Percentiles rank a stretch among this genome's conserved stretches.
phyloP scores from a whole-genome alignment of 2,113 vertebrate genomes.

The Pelecanus crispus region DNA sequence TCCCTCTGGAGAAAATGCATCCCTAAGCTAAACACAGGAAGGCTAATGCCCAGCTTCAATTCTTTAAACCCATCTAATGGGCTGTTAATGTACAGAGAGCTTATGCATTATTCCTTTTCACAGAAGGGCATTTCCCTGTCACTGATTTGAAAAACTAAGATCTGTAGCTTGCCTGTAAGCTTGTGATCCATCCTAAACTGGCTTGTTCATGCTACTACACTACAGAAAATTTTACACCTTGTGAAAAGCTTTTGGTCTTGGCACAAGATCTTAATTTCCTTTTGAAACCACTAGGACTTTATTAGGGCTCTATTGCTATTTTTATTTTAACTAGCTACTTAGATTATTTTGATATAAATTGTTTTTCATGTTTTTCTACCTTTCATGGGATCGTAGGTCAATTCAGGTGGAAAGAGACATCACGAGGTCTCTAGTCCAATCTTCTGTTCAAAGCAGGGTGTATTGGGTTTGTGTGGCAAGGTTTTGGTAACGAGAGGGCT shows the following conservation, averaged over 20 bases:
- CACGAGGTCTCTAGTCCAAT: neutral
- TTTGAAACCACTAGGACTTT: neutral
- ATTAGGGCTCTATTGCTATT: neutral
- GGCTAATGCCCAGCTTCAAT: neutral
- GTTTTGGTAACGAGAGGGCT: no score
- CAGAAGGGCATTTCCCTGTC: neutral
- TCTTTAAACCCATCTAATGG: neutral
- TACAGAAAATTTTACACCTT: neutral
- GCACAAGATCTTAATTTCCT: neutral
- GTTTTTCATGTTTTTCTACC: neutral
- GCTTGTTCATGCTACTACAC: neutral
- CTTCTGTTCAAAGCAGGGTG: neutral
- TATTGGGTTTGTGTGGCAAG: no score
- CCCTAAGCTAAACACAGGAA: neutral
- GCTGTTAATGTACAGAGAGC: neutral
- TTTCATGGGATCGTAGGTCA: neutral
- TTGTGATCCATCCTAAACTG: neutral
- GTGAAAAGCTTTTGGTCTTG: neutral
- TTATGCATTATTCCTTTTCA: neutral
- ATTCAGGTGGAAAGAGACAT: neutral
- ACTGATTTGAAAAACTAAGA: neutral
- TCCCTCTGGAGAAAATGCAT: neutral
- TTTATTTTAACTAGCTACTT: neutral
- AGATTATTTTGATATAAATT: neutral
- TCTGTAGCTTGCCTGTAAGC: neutral